phyloP scores from a whole-genome alignment of 2,888 invertebrate species.

The Gryllus longicercus region DNA sequence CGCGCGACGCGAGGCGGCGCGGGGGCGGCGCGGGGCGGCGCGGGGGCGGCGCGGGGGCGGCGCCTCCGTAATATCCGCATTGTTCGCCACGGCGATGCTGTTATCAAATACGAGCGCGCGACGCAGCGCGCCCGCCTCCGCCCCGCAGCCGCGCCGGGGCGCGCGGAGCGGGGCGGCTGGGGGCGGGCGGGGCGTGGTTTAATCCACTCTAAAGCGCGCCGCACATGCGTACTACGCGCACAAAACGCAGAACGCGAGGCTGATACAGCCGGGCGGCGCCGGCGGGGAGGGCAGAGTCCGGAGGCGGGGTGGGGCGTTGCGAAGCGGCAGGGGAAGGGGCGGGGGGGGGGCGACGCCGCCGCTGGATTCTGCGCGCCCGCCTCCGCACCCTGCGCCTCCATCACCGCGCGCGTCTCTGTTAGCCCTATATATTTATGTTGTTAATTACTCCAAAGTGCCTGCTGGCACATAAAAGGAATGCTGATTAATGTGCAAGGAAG shows the following conservation, averaged over 20 bases:
- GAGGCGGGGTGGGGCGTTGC: neutral
- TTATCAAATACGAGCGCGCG: neutral
- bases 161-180: neutral
- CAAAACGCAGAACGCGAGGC: constrained; percentile 5
- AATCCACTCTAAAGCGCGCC: neutral
- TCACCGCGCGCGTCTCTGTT: constrained; percentile 22
- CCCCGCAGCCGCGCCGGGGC: neutral
- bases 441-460: constrained; percentile 36
- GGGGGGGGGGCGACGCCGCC: too few relatives aligned
- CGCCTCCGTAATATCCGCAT: constrained; percentile 5
- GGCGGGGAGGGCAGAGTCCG: neutral
- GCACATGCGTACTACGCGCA: constrained; percentile 2
- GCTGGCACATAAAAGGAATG: constrained; percentile 29
- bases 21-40: neutral
- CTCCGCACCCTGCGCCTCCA: neutral
- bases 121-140: neutral
- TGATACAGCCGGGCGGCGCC: neutral
- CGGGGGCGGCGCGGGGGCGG: too few relatives aligned
- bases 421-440: constrained; percentile 34
- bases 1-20: neutral
- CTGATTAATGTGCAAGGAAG: constrained; percentile 33
- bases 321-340: too few relatives aligned
- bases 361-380: too few relatives aligned
- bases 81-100: constrained; percentile 17
- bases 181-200: neutral